A percentile compares a stretch with the other conserved stretches of the same genome.
These are phyloP conservation scores for Punctoribates punctum DNA, from an alignment of 2,888 invertebrate species.

Conservation along the genomic window DNA sequence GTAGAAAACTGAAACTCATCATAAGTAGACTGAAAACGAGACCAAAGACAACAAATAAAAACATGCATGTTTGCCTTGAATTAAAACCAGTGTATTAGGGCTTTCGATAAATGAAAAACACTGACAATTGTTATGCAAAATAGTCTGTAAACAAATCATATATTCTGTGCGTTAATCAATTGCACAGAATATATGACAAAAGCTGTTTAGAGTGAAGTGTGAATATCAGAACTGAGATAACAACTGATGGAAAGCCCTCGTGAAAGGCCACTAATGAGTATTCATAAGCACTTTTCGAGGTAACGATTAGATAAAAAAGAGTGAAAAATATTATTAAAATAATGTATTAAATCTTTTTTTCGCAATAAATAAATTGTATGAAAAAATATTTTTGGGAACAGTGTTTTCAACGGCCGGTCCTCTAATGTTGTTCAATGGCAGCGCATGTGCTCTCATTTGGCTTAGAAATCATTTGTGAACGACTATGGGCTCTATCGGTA, in stretches of 20 bases:
- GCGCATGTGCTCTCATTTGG: conserved; percentile 3
- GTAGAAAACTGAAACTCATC: not conserved
- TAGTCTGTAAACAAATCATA: not conserved
- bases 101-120: no score
- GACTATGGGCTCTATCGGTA: not conserved
- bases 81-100: no score
- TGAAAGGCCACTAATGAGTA: conserved; percentile 16
- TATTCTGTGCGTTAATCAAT: not conserved
- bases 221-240: not conserved
- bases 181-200: not conserved
- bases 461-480: not conserved
- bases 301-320: conserved; percentile 13
- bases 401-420: not conserved
- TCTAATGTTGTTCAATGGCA: not conserved
- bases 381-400: no score
- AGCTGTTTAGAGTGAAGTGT: not conserved
- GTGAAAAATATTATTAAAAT: not conserved
- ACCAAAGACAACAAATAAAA: no score
- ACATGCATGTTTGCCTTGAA: no score
- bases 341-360: not conserved
- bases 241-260: not conserved
- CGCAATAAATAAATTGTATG: no score
- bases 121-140: no score
- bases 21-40: not conserved
- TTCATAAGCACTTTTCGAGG: conserved; percentile 8